A percentile compares a stretch with the other conserved stretches of the same genome.
Evolutionary conservation across 2,797 vertebrate genomes (phyloP).

Genomic region (Neosilurus hyrtlii): DNA sequence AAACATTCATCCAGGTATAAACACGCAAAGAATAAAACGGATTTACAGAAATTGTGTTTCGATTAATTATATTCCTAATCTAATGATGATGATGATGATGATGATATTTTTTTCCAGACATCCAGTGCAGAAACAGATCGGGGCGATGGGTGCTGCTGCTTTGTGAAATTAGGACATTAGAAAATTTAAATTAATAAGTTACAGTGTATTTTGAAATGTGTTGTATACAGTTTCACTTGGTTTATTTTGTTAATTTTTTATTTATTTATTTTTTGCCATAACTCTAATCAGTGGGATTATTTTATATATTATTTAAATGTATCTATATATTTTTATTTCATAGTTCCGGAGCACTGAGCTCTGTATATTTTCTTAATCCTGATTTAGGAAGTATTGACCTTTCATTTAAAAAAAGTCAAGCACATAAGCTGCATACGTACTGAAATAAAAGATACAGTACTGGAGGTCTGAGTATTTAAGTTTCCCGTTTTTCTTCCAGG

Average conservation of each 20-base stretch:
- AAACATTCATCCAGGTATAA: constrained; percentile 15
- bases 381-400: neutral
- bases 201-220: neutral
- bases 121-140: constrained; percentile 8
- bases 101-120: constrained; percentile 35
- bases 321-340: neutral
- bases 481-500: neutral
- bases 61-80: constrained; percentile 34
- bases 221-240: neutral
- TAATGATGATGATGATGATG: neutral
- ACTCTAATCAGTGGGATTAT: constrained; percentile 12
- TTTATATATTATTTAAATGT: constrained; percentile 1
- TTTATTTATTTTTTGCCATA: neutral
- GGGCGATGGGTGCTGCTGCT: neutral
- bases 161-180: neutral
- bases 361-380: constrained; percentile 23
- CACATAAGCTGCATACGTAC: constrained; percentile 10
- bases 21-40: constrained; percentile 8
- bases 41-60: constrained; percentile 22
- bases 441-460: neutral
- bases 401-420: constrained; percentile 1
- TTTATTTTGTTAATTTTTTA: neutral
- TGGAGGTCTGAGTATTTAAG: neutral
- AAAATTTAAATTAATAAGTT: neutral
- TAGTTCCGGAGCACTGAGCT: constrained; percentile 10